phyloP scores from a whole-genome alignment of 2,888 invertebrate species.

The Pycnomerus fuliginosus region DNA sequence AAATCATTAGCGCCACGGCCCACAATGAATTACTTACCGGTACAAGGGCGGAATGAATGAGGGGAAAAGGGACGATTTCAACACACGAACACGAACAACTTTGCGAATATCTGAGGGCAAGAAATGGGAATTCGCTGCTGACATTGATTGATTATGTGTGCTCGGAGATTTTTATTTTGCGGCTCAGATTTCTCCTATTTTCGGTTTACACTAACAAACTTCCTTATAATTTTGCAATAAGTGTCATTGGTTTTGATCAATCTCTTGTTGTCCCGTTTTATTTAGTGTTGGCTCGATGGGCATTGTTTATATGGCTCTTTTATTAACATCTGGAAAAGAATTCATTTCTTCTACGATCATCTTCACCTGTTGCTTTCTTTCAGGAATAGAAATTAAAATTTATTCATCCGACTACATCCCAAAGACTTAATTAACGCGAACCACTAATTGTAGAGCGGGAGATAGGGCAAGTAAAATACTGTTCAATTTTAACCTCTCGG shows the following conservation, averaged over 20 bases:
- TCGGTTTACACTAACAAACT: slow-evolving; percentile 8
- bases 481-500: too few relatives aligned
- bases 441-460: too few relatives aligned
- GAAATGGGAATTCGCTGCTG: slow-evolving; percentile 25
- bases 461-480: too few relatives aligned
- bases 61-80: slow-evolving; percentile 6
- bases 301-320: too few relatives aligned
- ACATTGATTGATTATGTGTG: slow-evolving; percentile 26
- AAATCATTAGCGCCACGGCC: slow-evolving; percentile 25
- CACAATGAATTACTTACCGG: slow-evolving; percentile 26
- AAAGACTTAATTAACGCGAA: too few relatives aligned
- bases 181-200: slow-evolving; percentile 16
- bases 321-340: too few relatives aligned
- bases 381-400: too few relatives aligned
- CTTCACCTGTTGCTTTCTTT: too few relatives aligned
- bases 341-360: too few relatives aligned
- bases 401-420: too few relatives aligned
- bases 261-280: slow-evolving; percentile 1
- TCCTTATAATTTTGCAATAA: slow-evolving; percentile 16
- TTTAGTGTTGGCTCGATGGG: not conserved
- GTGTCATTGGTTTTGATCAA: slow-evolving; percentile 9
- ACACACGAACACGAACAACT: slow-evolving; percentile 5
- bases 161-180: slow-evolving; percentile 22
- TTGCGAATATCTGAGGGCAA: slow-evolving; percentile 23
- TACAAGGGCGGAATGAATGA: slow-evolving; percentile 16